Evolutionary conservation across 2,113 vertebrate genomes (phyloP).

Genomic region (Origma solitaria): DNA sequence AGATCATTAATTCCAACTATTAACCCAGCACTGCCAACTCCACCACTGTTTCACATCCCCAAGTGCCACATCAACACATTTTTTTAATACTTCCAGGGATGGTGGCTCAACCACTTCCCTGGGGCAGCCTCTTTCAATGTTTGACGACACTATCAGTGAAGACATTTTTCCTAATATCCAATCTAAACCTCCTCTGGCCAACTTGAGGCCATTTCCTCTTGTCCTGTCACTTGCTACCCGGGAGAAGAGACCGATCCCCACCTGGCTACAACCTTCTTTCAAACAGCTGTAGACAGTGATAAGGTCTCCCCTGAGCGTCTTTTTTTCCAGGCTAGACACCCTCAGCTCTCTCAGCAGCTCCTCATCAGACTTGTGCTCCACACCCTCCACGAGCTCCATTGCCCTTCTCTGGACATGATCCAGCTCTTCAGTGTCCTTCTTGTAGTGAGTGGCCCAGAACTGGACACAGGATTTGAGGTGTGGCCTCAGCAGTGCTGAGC

Average conservation of each 20-base stretch:
- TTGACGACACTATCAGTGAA: not conserved
- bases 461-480: accelerated
- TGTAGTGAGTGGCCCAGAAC: not conserved
- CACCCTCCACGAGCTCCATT: accelerated
- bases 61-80: not conserved
- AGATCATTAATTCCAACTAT: not conserved
- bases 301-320: not conserved
- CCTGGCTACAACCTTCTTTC: not conserved
- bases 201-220: not conserved
- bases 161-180: not conserved
- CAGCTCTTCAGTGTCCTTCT: not conserved
- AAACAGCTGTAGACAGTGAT: not conserved
- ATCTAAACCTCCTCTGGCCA: not conserved
- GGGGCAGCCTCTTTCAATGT: not conserved
- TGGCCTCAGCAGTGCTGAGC: not conserved
- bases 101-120: not conserved
- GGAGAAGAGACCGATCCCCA: accelerated
- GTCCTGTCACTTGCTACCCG: no score
- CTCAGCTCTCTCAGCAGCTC: not conserved
- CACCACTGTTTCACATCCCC: not conserved
- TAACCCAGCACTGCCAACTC: not conserved
- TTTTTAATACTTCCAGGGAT: not conserved
- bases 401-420: accelerated
- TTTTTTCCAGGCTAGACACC: not conserved
- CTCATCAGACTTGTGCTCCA: not conserved